These are phyloP conservation scores for Dryoscopus gambensis DNA, from an alignment of 2,113 vertebrate species.

Conservation along the genomic window DNA sequence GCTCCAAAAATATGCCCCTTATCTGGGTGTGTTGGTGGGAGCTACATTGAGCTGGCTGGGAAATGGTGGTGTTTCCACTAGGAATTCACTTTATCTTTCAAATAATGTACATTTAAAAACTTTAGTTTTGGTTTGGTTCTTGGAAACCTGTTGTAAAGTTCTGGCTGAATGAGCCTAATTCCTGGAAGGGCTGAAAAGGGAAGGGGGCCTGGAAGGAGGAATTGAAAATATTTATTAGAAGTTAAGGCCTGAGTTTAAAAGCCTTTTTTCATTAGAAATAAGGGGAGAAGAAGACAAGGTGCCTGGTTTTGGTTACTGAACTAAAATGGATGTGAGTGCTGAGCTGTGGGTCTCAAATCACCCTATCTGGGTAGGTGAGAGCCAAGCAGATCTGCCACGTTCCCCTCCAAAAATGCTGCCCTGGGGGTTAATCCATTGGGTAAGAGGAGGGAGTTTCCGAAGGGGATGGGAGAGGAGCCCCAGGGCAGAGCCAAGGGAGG, in stretches of 20 bases:
- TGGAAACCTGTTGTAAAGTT: neutral
- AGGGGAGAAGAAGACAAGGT: neutral
- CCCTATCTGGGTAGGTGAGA: neutral
- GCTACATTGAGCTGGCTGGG: neutral
- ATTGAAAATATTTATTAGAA: neutral
- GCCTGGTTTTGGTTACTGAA: neutral
- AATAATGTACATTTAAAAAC: neutral
- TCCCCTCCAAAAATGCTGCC: neutral
- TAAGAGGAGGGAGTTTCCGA: neutral
- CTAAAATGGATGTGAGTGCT: neutral
- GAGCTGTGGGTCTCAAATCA: neutral
- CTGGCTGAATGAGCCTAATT: neutral
- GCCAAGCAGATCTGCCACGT: neutral
- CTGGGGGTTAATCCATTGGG: neutral
- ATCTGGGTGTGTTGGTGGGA: neutral
- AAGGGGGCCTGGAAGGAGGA: neutral
- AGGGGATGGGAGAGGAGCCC: neutral
- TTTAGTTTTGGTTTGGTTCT: neutral
- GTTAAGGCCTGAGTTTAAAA: neutral
- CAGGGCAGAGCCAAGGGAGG: neutral
- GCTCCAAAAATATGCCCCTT: neutral
- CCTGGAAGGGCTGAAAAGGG: neutral
- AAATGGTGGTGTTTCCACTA: neutral
- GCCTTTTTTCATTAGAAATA: neutral
- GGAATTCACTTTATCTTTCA: neutral